phyloP scores from a whole-genome alignment of 2,888 invertebrate genomes.

The Noctua janthina region DNA sequence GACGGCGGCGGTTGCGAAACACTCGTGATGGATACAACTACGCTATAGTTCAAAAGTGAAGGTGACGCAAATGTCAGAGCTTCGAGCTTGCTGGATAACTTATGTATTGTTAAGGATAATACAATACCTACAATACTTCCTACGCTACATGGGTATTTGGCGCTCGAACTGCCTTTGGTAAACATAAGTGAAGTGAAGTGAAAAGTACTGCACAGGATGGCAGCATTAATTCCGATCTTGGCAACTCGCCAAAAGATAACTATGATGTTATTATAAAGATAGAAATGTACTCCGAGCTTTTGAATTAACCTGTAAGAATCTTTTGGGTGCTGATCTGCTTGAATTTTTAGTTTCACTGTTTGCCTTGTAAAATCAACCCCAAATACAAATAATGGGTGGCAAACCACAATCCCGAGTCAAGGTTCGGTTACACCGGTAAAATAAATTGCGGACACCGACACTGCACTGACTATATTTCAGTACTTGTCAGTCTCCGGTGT shows the following conservation, averaged over 20 bases:
- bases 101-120: conserved; percentile 41
- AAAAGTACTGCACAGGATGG: background rate
- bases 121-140: conserved; percentile 3
- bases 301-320: no score
- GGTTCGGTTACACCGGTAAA: background rate
- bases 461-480: no score
- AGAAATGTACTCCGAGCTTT: no score
- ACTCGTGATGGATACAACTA: conserved; percentile 53
- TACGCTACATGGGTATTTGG: background rate
- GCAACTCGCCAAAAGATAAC: no score
- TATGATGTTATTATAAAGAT: no score
- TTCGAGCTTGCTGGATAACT: conserved; percentile 43
- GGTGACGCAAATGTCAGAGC: conserved; percentile 76
- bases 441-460: background rate
- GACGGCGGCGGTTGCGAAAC: conserved; percentile 47
- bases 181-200: background rate
- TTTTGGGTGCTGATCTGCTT: no score
- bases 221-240: no score
- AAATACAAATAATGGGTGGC: background rate
- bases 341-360: no score
- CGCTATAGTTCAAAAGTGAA: conserved; percentile 82
- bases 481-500: no score
- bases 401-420: background rate
- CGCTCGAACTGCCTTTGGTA: background rate
- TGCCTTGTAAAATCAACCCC: background rate